Evolutionary conservation across 1,140 invertebrate species (phyloP).

Genomic region (Heliconius himera): DNA sequence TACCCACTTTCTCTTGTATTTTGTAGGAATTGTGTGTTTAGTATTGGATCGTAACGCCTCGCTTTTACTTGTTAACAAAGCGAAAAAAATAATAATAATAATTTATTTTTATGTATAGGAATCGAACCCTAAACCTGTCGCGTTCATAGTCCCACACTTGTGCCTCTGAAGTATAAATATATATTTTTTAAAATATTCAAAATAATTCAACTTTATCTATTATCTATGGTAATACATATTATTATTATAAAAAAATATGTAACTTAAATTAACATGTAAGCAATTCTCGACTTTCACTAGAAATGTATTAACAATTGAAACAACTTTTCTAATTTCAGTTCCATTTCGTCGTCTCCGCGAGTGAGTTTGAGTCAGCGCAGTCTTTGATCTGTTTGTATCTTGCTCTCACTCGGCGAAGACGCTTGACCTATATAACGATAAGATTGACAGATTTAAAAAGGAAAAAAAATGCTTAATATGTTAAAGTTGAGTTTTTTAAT

Average conservation of each 20-base stretch:
- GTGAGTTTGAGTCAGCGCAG: not conserved
- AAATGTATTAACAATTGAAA: not conserved
- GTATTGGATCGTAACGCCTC: no score
- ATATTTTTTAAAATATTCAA: no score
- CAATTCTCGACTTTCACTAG: not conserved
- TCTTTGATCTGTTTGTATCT: constrained; percentile 14
- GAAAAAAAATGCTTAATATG: not conserved
- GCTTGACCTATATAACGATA: constrained; percentile 3
- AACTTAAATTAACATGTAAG: not conserved
- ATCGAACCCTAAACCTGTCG: not conserved
- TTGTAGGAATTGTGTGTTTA: no score
- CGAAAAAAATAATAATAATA: not conserved
- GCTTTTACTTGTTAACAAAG: no score
- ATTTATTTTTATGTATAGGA: no score
- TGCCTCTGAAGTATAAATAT: no score
- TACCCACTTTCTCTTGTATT: no score
- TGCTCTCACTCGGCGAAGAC: not conserved
- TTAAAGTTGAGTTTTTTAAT: constrained; percentile 2
- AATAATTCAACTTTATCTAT: no score
- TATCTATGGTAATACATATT: no score
- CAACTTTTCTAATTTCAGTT: constrained; percentile 14
- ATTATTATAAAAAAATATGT: not conserved
- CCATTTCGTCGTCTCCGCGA: not conserved
- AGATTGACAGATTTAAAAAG: not conserved
- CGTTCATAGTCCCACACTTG: no score